These are phyloP conservation scores for Andrena haemorrhoa DNA, from an alignment of 2,888 invertebrate genomes.

Conservation along the genomic window DNA sequence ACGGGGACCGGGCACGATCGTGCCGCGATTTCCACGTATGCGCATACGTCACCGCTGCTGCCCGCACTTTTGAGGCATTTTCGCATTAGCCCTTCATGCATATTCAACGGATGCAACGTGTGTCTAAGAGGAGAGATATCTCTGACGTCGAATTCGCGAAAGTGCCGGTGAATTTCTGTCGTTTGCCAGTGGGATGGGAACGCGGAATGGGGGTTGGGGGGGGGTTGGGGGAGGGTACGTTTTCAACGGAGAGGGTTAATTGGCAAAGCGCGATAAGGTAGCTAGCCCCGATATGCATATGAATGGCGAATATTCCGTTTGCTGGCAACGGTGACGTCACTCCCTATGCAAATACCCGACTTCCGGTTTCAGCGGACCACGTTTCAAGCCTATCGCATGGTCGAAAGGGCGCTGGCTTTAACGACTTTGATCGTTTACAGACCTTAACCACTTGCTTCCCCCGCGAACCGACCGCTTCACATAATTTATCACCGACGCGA, in stretches of 20 bases:
- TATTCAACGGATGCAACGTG: constrained; percentile 63
- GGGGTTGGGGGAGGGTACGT: constrained; percentile 25
- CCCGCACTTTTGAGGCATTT: constrained; percentile 34
- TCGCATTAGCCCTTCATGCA: constrained; percentile 47
- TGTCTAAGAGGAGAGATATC: constrained; percentile 63
- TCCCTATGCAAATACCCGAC: constrained; percentile 75
- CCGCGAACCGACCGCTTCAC: constrained; percentile 35
- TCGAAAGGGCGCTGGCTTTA: constrained; percentile 27
- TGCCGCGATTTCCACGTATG: background rate
- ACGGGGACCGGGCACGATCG: background rate
- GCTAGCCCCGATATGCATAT: constrained; percentile 79
- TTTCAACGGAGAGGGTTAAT: constrained; percentile 71
- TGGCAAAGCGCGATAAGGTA: constrained; percentile 80
- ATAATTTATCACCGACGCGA: constrained; percentile 28
- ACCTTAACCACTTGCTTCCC: constrained; percentile 35
- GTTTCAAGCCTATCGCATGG: constrained; percentile 45
- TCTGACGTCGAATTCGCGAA: constrained; percentile 55
- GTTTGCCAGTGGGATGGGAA: constrained; percentile 30
- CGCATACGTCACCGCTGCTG: background rate
- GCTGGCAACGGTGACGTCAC: constrained; percentile 68
- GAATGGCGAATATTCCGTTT: constrained; percentile 79
- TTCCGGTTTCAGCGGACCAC: constrained; percentile 48
- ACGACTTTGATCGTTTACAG: constrained; percentile 37
- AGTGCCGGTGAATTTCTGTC: constrained; percentile 59
- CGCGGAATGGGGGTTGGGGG: background rate